These are phyloP conservation scores for Hemibagrus wyckioides DNA, from an alignment of 2,113 vertebrate species.

Conservation along the genomic window DNA sequence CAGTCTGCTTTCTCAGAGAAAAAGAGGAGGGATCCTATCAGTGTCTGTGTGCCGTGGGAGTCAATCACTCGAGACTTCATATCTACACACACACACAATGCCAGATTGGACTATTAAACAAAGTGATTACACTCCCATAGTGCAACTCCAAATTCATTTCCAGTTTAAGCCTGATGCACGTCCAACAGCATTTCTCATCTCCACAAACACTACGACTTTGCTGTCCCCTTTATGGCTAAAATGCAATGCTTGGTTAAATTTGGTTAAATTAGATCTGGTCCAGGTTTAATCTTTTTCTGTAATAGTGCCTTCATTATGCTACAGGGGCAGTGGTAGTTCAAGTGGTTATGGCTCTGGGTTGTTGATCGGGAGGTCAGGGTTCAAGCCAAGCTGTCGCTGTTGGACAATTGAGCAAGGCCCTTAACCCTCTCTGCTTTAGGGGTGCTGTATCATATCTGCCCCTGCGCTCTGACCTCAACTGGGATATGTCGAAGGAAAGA, in stretches of 20 bases:
- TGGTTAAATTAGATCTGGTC: neutral
- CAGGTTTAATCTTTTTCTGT: neutral
- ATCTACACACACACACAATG: conserved; percentile 35
- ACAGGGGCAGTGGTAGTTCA: no score
- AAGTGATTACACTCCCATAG: conserved; percentile 39
- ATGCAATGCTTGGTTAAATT: neutral
- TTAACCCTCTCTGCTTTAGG: no score
- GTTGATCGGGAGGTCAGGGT: no score
- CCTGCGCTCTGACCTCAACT: no score
- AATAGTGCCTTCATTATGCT: neutral
- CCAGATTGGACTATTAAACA: conserved; percentile 35
- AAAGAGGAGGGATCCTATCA: conserved; percentile 39
- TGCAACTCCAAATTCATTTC: conserved; percentile 44
- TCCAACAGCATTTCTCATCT: conserved; percentile 22
- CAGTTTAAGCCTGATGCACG: neutral
- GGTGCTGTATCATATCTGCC: no score
- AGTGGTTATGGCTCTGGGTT: no score
- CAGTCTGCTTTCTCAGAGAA: conserved; percentile 30
- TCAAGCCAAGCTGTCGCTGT: no score
- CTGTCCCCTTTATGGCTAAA: neutral
- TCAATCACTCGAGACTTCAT: conserved; percentile 38
- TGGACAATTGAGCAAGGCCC: no score
- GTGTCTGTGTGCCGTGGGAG: conserved; percentile 38
- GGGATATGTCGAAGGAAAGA: no score
- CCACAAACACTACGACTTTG: neutral